These are phyloP conservation scores for Ditylenchus dipsaci DNA, from an alignment of 1,140 invertebrate species.

Conservation along the genomic window DNA sequence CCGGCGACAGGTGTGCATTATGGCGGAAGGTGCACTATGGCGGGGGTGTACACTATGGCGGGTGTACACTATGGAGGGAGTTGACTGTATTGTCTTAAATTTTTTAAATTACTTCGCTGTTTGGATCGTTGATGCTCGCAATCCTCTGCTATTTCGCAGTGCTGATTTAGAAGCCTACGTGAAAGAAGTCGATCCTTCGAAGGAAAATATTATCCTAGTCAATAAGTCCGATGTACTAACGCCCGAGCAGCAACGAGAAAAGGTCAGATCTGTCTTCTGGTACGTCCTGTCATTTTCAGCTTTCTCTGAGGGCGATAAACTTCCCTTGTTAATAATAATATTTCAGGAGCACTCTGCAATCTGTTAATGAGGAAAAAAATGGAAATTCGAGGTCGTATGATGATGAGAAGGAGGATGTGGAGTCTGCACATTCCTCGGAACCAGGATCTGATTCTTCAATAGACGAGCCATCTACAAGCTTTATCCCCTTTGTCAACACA, in stretches of 20 bases:
- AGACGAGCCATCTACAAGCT: background rate
- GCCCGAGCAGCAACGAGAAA: constrained; percentile 68
- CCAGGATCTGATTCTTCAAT: background rate
- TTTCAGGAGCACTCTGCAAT: background rate
- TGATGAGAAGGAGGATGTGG: background rate
- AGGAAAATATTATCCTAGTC: constrained; percentile 78
- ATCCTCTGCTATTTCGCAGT: constrained; percentile 88
- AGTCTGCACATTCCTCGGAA: background rate
- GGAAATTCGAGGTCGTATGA: background rate
- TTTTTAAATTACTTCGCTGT: background rate
- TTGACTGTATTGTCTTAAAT: background rate
- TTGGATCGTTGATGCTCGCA: constrained; percentile 85
- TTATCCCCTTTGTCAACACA: background rate
- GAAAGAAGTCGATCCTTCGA: constrained; percentile 71
- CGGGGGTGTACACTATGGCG: no score
- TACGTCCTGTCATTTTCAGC: constrained; percentile 19
- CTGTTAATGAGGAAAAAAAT: background rate
- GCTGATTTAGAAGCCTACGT: constrained; percentile 90
- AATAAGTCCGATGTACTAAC: constrained; percentile 96
- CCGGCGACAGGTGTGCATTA: no score
- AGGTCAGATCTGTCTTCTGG: constrained; percentile 74
- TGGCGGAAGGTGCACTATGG: no score
- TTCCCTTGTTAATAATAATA: background rate
- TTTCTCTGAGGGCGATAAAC: constrained; percentile 50
- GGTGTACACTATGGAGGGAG: no score